Percentiles rank a stretch among this genome's conserved stretches.
phyloP scores from a whole-genome alignment of 2,888 invertebrate genomes.

The Polietes domitor region DNA sequence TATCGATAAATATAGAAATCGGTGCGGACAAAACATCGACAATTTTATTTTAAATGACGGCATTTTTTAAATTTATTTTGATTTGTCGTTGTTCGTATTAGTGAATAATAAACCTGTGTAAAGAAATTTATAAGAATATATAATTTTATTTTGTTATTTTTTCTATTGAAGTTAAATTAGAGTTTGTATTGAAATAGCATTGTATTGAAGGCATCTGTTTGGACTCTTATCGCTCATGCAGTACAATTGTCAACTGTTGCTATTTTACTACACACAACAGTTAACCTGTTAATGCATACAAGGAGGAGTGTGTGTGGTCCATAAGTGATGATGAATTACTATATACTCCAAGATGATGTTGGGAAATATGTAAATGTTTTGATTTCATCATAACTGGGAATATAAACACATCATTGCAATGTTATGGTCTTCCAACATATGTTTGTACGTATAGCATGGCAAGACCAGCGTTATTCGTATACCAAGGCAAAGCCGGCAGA shows the following conservation, averaged over 20 bases:
- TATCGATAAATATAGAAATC: no score
- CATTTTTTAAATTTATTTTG: no score
- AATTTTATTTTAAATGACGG: no score
- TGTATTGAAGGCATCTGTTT: no score
- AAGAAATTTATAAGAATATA: no score
- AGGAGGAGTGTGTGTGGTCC: not conserved
- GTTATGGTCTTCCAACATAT: not conserved
- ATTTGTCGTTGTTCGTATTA: no score
- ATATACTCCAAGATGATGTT: conserved; percentile 52
- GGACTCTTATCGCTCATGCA: no score
- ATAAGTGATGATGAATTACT: conserved; percentile 61
- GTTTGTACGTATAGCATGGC: not conserved
- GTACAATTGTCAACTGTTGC: not conserved
- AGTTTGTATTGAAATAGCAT: no score
- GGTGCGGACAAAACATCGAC: no score
- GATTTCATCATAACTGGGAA: conserved; percentile 69
- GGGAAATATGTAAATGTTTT: conserved; percentile 68
- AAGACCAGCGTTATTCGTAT: not conserved
- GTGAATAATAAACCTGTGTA: no score
- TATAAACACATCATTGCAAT: not conserved
- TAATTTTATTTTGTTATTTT: no score
- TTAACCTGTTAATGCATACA: not conserved
- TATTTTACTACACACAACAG: not conserved
- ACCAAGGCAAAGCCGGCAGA: not conserved
- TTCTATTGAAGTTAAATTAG: no score